Evolutionary conservation across 2,113 vertebrate species (phyloP).

Genomic region (Chelonoidis abingdonii): DNA sequence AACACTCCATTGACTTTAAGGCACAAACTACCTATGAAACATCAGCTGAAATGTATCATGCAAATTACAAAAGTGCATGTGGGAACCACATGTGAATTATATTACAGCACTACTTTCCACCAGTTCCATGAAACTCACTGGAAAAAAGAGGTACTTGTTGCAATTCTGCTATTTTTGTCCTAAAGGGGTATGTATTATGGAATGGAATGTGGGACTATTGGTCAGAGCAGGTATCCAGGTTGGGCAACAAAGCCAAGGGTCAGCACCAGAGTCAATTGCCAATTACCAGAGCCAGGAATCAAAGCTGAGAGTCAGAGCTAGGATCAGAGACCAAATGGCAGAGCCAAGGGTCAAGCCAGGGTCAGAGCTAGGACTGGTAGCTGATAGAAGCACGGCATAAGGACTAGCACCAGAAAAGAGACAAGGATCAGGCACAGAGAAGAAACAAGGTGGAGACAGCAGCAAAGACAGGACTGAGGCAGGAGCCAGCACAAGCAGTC

Average conservation of each 20-base stretch:
- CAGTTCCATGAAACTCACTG: background rate
- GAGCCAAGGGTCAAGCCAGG: background rate
- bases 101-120: background rate
- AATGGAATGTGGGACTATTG: background rate
- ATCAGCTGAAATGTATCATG: slow-evolving; percentile 38
- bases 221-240: background rate
- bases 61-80: background rate
- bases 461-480: background rate
- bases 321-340: background rate
- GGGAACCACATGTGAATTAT: slow-evolving; percentile 33
- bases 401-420: background rate
- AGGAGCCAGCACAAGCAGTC: background rate
- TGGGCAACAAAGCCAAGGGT: background rate
- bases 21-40: slow-evolving; percentile 21
- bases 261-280: background rate
- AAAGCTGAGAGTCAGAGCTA: background rate
- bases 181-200: background rate
- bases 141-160: background rate
- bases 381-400: background rate
- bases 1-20: background rate
- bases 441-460: background rate
- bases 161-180: background rate
- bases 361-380: background rate
- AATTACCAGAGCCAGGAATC: background rate
- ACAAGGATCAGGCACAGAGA: background rate